These are phyloP conservation scores for Pseudopleuronectes americanus DNA, from an alignment of 2,797 vertebrate species.

Conservation along the genomic window DNA sequence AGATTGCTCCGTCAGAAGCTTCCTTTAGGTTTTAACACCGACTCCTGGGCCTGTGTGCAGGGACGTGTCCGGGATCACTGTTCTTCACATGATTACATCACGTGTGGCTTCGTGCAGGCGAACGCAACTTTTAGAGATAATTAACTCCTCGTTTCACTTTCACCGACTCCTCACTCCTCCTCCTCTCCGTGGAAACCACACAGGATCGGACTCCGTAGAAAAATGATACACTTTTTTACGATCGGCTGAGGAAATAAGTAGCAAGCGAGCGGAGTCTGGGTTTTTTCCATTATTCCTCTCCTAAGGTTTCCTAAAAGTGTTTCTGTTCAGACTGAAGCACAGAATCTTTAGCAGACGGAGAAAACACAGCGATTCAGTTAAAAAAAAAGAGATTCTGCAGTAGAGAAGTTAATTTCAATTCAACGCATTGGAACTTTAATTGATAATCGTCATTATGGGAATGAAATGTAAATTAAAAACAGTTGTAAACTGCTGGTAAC, in stretches of 20 bases:
- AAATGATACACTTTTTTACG: conserved; percentile 56
- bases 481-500: not conserved
- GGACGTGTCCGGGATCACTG: too few relatives aligned
- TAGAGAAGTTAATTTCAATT: conserved; percentile 22
- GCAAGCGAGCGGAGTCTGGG: conserved; percentile 25
- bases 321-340: conserved; percentile 37
- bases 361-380: conserved; percentile 21
- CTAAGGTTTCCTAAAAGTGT: conserved; percentile 51
- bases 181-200: conserved; percentile 4
- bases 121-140: conserved; percentile 46
- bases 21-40: too few relatives aligned
- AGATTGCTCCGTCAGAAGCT: too few relatives aligned
- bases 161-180: conserved; percentile 37
- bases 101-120: conserved; percentile 38
- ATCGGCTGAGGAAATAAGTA: conserved; percentile 65
- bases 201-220: conserved; percentile 45
- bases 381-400: not conserved
- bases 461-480: conserved; percentile 4
- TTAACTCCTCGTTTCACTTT: conserved; percentile 64
- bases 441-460: conserved; percentile 12
- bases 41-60: too few relatives aligned
- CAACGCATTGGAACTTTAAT: conserved; percentile 23
- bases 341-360: conserved; percentile 29
- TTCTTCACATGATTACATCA: not conserved
- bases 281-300: conserved; percentile 56